These are phyloP conservation scores for Acronicta aceris DNA, from an alignment of 2,888 invertebrate genomes.

Conservation along the genomic window DNA sequence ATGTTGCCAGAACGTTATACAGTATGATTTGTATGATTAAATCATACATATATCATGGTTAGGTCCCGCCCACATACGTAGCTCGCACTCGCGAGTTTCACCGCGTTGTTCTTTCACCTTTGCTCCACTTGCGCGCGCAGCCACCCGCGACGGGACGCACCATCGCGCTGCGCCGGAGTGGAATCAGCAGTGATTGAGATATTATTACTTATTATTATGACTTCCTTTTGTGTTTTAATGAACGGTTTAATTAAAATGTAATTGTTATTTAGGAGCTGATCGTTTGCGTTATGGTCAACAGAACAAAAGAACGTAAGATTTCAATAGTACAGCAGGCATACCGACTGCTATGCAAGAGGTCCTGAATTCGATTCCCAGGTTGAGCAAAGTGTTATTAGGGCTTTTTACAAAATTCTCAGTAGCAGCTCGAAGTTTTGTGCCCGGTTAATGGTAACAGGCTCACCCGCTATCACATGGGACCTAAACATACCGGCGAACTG, in stretches of 20 bases:
- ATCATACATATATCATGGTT: conserved; percentile 21
- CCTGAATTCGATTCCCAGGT: too few relatives aligned
- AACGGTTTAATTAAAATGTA: conserved; percentile 18
- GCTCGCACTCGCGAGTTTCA: conserved; percentile 50
- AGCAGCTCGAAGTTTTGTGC: too few relatives aligned
- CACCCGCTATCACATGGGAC: too few relatives aligned
- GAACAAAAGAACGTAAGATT: neutral
- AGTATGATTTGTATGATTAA: neutral
- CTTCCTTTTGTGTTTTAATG: conserved; percentile 44
- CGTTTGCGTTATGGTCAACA: conserved; percentile 2
- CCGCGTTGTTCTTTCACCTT: conserved; percentile 85
- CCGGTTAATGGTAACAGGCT: too few relatives aligned
- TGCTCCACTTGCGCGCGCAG: conserved; percentile 80
- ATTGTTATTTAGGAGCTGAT: neutral
- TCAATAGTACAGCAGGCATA: too few relatives aligned
- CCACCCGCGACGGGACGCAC: conserved; percentile 81
- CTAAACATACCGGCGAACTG: too few relatives aligned
- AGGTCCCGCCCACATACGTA: conserved; percentile 33
- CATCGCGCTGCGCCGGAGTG: conserved; percentile 62
- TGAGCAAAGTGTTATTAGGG: too few relatives aligned
- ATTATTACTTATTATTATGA: conserved; percentile 42
- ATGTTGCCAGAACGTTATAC: neutral
- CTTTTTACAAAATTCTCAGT: too few relatives aligned
- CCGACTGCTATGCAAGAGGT: too few relatives aligned
- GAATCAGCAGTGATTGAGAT: conserved; percentile 47